Evolutionary conservation across 2,113 vertebrate genomes (phyloP).

Genomic region (Cariama cristata): DNA sequence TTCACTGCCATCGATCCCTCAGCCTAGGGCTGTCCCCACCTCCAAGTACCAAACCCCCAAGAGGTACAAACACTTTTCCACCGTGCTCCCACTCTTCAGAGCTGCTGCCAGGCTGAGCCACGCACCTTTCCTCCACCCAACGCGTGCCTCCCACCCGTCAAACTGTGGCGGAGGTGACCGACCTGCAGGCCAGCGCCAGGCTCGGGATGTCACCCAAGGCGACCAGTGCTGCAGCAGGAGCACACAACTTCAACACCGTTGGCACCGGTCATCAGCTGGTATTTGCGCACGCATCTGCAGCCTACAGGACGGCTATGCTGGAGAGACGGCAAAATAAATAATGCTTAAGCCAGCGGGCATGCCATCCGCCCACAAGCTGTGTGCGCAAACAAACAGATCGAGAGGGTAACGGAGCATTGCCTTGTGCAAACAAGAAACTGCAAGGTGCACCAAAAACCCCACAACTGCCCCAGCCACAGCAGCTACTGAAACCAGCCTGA

Average conservation of each 20-base stretch:
- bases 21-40: background rate
- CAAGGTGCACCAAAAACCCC: accelerated
- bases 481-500: background rate
- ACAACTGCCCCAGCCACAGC: accelerated
- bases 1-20: accelerated
- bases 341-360: background rate
- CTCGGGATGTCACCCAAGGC: accelerated
- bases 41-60: background rate
- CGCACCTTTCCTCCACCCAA: background rate
- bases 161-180: accelerated
- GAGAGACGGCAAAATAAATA: background rate
- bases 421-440: background rate
- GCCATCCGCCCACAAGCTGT: background rate
- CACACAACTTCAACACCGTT: background rate
- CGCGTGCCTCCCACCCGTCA: accelerated
- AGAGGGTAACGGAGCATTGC: background rate
- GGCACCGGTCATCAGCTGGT: background rate
- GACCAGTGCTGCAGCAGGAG: background rate
- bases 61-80: background rate
- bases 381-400: background rate
- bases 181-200: background rate
- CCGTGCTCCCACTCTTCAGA: accelerated
- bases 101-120: background rate
- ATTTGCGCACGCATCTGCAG: accelerated
- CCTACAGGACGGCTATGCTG: accelerated